These are phyloP conservation scores for Amblyopsis rosae DNA, from an alignment of 2,113 vertebrate species.

Conservation along the genomic window DNA sequence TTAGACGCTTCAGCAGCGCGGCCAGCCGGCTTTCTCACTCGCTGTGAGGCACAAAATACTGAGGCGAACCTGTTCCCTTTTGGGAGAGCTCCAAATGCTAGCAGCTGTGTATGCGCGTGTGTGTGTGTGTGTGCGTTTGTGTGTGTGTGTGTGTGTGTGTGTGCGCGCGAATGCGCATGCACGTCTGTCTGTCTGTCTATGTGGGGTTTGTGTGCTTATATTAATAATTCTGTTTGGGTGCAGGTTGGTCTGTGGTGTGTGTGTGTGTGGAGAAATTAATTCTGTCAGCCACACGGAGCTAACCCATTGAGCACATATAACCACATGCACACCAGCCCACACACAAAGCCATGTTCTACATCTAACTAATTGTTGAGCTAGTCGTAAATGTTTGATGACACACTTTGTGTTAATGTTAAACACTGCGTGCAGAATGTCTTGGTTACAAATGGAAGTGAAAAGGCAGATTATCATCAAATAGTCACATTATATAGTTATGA, in stretches of 20 bases:
- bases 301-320: constrained; percentile 17
- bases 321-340: constrained; percentile 16
- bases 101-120: constrained; percentile 50
- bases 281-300: not conserved
- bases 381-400: constrained; percentile 66
- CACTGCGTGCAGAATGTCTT: constrained; percentile 57
- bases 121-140: constrained; percentile 18
- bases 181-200: constrained; percentile 16
- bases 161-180: constrained; percentile 15
- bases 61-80: constrained; percentile 54
- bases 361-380: constrained; percentile 61
- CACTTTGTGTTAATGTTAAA: constrained; percentile 71
- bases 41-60: constrained; percentile 41
- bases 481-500: constrained; percentile 72
- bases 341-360: constrained; percentile 31
- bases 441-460: constrained; percentile 70
- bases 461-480: constrained; percentile 75
- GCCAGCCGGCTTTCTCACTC: constrained; percentile 53
- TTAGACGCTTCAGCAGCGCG: constrained; percentile 49
- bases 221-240: not conserved
- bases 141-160: constrained; percentile 17
- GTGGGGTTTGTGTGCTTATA: constrained; percentile 25
- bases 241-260: not conserved
- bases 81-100: constrained; percentile 66
- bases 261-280: constrained; percentile 2